Evolutionary conservation across 2,113 vertebrate species (phyloP), one percentile per base, ranked within the genome.

Genomic region (Alouatta palliata): DNA sequence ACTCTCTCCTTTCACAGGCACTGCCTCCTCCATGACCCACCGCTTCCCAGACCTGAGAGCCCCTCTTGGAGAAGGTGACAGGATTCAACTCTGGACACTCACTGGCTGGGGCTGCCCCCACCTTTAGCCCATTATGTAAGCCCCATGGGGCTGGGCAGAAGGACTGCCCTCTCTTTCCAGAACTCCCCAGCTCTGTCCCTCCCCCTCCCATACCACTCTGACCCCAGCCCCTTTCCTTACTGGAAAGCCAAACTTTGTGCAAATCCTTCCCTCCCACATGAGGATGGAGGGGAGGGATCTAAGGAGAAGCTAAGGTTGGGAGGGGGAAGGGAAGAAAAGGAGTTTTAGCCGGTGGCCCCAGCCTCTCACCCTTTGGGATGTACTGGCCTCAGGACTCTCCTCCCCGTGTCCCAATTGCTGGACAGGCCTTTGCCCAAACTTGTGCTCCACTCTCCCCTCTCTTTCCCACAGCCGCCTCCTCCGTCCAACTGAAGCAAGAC

Each of bases 181-280:
- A 76, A 56, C 56, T 49, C 54, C 54, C 35, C 45, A 43, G 7
- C 3, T 0, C 23, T 7, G 8, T 6, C 70, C 16, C 5, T 27
- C 0, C 0, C 0, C 0, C 35, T 3, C 56, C 16, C 54, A 32
- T 21, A 30, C 45, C 68, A 16, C 19, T 86, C 47, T 14, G 1
- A 9, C 7, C 49, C 16, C 1, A 75, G 37, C 37, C 56, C 61
- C 71, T 75, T 75, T 75, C 21, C 40, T 49, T 23, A 27, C 20
- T 2, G 49, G 37, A 76, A 91, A 95, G 75, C 30, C 92, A 91
- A 97, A 97, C 97, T 98, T 98, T 16, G 27, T 64, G 81, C 52
- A 77, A 79, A 88, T 5, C 77, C 64, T 95, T 92, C 61, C 49
- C 66, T 93, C 79, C 93, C 54, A 85, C 45, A 47, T 6, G 73